Percentiles rank a stretch among this genome's conserved stretches.
phyloP scores from a whole-genome alignment of 2,888 invertebrate species.

The Branchipolynoe longqiensis region DNA sequence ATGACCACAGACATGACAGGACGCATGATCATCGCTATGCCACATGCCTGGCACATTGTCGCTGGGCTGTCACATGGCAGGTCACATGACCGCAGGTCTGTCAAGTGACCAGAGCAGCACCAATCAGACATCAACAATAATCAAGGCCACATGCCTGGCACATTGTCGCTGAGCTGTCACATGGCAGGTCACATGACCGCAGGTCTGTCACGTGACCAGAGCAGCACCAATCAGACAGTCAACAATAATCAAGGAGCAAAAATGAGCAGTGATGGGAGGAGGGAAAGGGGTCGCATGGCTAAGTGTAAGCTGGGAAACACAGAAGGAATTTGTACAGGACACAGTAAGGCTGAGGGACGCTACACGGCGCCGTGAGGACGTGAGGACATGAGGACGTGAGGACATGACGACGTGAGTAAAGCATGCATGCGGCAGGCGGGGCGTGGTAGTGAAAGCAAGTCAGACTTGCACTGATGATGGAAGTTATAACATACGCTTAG shows the following conservation, averaged over 20 bases:
- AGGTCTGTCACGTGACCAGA: neutral
- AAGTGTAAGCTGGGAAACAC: neutral
- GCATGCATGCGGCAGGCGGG: constrained; percentile 29
- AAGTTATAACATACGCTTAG: constrained; percentile 65
- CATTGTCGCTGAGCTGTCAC: no score
- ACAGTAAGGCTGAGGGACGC: neutral
- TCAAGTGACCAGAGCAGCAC: neutral
- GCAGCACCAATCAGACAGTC: constrained; percentile 6
- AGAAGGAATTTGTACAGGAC: neutral
- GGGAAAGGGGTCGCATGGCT: neutral
- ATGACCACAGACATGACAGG: neutral
- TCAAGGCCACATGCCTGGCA: neutral
- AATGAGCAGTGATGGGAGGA: neutral
- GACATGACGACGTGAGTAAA: constrained; percentile 10
- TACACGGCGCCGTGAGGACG: neutral
- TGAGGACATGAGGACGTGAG: neutral
- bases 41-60: neutral
- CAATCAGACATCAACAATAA: no score
- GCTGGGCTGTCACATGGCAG: no score
- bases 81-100: neutral
- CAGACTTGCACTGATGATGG: constrained; percentile 45
- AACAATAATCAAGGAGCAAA: constrained; percentile 13
- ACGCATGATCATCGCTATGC: neutral
- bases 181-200: neutral
- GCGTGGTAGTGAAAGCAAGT: constrained; percentile 29